phyloP scores from a whole-genome alignment of 2,113 vertebrate species.

The Mustela lutreola region DNA sequence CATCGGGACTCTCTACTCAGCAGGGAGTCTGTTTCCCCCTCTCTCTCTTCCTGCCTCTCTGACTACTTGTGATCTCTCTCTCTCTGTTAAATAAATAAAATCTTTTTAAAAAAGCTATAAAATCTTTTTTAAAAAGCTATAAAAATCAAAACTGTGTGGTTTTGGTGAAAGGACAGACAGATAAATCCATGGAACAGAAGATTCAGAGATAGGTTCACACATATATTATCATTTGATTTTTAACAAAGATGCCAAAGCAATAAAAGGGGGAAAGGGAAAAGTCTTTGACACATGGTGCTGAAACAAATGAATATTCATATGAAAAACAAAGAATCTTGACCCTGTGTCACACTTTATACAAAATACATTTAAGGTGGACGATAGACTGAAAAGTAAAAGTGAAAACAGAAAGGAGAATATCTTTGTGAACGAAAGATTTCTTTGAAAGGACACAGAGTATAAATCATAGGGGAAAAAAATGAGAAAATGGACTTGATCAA shows the following conservation, averaged over 20 bases:
- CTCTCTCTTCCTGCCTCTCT: too few relatives aligned
- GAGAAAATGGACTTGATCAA: constrained; percentile 34
- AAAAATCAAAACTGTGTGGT: not conserved
- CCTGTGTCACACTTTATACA: not conserved
- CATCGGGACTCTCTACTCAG: too few relatives aligned
- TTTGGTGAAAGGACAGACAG: not conserved
- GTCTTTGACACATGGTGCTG: not conserved
- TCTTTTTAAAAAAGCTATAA: not conserved
- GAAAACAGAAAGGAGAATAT: constrained; percentile 48
- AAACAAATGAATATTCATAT: not conserved
- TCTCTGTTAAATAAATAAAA: too few relatives aligned
- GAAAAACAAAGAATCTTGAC: not conserved
- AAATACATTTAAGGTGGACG: not conserved
- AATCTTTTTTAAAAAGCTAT: not conserved
- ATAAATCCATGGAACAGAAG: not conserved
- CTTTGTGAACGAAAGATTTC: constrained; percentile 17
- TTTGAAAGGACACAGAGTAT: constrained; percentile 15
- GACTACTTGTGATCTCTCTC: too few relatives aligned
- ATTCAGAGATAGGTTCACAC: not conserved
- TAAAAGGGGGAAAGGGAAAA: not conserved
- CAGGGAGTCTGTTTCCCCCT: too few relatives aligned
- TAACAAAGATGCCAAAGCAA: not conserved
- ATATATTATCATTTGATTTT: not conserved
- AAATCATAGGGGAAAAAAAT: not conserved
- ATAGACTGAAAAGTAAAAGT: not conserved